Conservation (phyloP, 2,113 vertebrate species). For the Stigmatopora argus region DNA sequence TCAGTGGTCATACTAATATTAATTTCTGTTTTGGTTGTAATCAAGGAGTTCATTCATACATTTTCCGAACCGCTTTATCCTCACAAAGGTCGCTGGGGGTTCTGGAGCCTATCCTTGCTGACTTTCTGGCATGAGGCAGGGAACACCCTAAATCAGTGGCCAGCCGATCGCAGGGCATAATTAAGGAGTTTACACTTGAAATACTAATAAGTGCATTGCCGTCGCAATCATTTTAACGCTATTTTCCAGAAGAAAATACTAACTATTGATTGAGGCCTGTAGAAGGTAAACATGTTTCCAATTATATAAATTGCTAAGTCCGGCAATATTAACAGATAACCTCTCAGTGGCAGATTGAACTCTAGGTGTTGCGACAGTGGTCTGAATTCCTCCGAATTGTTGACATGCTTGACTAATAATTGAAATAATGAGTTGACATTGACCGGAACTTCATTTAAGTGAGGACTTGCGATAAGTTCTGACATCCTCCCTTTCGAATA, state of each 20-base stretch:
- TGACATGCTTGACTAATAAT: constrained; percentile 66
- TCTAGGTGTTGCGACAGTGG: constrained; percentile 35
- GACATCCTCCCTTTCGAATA: constrained; percentile 38
- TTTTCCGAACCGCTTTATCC: too few species aligned
- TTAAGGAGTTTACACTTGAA: neutral
- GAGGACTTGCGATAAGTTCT: constrained; percentile 36
- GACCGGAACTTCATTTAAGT: constrained; percentile 42
- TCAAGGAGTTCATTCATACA: neutral
- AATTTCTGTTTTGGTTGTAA: neutral
- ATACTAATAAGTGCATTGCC: neutral
- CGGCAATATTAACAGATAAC: constrained; percentile 2
- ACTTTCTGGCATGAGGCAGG: too few species aligned
- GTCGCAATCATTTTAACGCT: neutral
- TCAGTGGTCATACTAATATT: neutral
- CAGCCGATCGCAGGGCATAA: neutral
- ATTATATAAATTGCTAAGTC: neutral
- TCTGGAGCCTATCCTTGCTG: too few species aligned
- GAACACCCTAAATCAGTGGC: too few species aligned
- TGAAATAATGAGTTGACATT: constrained; percentile 61
- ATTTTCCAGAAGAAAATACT: too few species aligned
- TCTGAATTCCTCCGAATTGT: constrained; percentile 43
- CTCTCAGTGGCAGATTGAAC: constrained; percentile 24
- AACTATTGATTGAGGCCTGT: neutral
- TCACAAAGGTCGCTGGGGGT: too few species aligned
- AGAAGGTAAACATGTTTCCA: neutral